Evolutionary conservation across 2,113 vertebrate genomes (phyloP).

Genomic region (Acanthisitta chloris): DNA sequence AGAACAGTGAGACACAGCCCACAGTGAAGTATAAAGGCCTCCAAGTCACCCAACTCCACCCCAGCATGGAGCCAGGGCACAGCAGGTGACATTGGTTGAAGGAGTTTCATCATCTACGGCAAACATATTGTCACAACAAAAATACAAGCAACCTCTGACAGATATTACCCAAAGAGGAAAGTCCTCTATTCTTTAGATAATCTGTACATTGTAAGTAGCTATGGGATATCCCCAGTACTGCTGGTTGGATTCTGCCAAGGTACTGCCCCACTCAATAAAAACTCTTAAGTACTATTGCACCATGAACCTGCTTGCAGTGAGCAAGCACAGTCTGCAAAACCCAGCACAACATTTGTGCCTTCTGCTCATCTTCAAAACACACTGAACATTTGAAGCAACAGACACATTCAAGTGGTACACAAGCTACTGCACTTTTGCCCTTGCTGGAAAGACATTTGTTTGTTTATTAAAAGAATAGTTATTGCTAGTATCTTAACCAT

Average conservation of each 20-base stretch:
- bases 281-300: neutral
- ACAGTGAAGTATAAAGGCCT: neutral
- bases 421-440: constrained; percentile 1
- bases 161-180: neutral
- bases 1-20: neutral
- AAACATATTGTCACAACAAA: neutral
- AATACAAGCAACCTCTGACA: neutral
- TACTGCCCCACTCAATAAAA: neutral
- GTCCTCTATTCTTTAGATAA: neutral
- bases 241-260: neutral
- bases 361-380: neutral
- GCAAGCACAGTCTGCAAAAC: rapidly evolving
- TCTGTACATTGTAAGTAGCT: neutral
- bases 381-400: neutral
- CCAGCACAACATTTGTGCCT: neutral
- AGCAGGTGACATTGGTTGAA: neutral
- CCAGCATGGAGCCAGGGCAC: neutral
- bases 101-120: neutral
- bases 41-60: neutral
- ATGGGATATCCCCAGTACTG: neutral
- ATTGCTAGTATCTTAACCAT: neutral
- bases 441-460: constrained; percentile 12
- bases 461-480: constrained; percentile 7
- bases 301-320: neutral
- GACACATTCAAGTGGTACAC: neutral